phyloP scores from a whole-genome alignment of 1,140 invertebrate genomes.

The Ips typographus region DNA sequence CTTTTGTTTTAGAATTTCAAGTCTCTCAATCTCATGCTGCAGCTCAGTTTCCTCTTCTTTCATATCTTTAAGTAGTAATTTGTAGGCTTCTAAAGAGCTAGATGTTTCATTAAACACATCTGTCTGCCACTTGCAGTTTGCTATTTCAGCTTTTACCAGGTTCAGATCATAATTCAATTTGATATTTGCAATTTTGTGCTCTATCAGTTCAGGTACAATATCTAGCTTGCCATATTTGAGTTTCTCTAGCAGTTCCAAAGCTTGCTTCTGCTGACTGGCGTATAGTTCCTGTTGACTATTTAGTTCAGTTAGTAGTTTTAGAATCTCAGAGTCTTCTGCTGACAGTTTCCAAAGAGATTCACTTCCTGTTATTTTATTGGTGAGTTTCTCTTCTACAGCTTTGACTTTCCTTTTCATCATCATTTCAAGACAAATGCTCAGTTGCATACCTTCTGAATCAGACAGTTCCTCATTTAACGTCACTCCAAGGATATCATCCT shows the following conservation, averaged over 20 bases:
- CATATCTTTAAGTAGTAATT: constrained; percentile 42
- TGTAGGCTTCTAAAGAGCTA: constrained; percentile 42
- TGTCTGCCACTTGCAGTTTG: constrained; percentile 34
- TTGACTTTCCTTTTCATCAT: constrained; percentile 10
- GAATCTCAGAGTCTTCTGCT: neutral
- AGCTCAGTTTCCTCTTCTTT: constrained; percentile 42
- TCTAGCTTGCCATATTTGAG: constrained; percentile 35
- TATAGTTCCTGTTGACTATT: constrained; percentile 37
- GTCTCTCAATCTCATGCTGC: constrained; percentile 38
- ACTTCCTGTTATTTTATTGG: constrained; percentile 14
- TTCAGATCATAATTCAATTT: constrained; percentile 37
- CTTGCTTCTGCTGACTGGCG: constrained; percentile 33
- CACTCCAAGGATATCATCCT: constrained; percentile 31
- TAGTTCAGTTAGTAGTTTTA: constrained; percentile 37
- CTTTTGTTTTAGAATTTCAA: constrained; percentile 40
- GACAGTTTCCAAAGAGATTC: constrained; percentile 14
- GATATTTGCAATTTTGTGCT: constrained; percentile 37
- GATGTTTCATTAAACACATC: constrained; percentile 44
- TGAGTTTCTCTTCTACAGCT: neutral
- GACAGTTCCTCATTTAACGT: constrained; percentile 26
- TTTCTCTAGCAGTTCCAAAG: constrained; percentile 39
- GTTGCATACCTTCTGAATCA: constrained; percentile 31
- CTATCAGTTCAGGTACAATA: constrained; percentile 31
- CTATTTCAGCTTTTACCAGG: constrained; percentile 36
- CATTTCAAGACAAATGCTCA: constrained; percentile 24